Percentiles rank a stretch among this genome's conserved stretches.
Evolutionary conservation across 2,797 vertebrate genomes (phyloP).

Genomic region (Dendrocincla tyrannina): DNA sequence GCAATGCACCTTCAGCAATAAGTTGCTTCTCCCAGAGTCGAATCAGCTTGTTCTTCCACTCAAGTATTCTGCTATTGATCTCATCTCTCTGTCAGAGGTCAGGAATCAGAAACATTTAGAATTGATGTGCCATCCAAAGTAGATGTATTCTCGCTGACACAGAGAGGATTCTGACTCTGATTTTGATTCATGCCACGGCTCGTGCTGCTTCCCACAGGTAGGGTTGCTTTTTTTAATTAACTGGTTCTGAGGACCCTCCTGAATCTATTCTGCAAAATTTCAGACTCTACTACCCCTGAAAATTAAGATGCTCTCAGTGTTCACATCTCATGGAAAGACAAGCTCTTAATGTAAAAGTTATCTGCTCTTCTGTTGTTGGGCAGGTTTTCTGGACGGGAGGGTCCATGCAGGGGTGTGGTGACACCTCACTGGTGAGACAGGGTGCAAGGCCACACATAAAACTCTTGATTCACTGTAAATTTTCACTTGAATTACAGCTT

Average conservation of each 20-base stretch:
- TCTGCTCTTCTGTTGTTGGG: background rate
- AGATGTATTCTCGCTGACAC: background rate
- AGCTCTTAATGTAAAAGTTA: background rate
- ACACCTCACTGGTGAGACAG: background rate
- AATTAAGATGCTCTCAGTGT: background rate
- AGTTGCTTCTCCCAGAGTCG: background rate
- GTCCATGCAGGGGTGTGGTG: background rate
- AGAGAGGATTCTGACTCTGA: background rate
- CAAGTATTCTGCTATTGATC: background rate
- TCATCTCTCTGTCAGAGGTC: background rate
- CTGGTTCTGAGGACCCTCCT: background rate
- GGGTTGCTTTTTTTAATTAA: background rate
- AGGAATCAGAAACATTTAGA: background rate
- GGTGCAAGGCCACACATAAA: too few relatives aligned
- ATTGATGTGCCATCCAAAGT: background rate
- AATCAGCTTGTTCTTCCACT: background rate
- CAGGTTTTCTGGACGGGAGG: background rate
- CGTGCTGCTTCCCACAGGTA: background rate
- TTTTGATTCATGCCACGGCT: background rate
- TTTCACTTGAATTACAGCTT: background rate
- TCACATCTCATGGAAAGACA: background rate
- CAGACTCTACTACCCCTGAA: accelerated
- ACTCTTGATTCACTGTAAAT: background rate
- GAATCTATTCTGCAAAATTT: background rate
- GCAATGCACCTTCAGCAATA: accelerated